Evolutionary conservation across 2,113 vertebrate genomes (phyloP), one percentile per base, ranked within the genome.

Genomic region (Eublepharis macularius): DNA sequence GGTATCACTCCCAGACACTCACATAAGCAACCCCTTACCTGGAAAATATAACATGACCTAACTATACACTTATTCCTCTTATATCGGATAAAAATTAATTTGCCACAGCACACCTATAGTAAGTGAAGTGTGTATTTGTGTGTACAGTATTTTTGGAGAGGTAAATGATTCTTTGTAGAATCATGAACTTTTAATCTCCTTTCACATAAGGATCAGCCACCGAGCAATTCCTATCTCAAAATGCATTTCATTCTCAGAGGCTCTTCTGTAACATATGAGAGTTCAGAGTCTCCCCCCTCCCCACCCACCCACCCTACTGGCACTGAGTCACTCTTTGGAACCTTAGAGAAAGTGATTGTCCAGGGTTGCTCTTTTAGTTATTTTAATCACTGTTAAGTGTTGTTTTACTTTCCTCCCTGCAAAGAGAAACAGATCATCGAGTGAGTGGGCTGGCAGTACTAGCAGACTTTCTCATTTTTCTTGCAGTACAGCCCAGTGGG

Each of bases 301-400:
- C 90, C 90, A 82, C 86, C n/a, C n/a, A n/a, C n/a, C n/a, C n/a
- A n/a, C 95, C 84, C 91, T 90, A 82, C 85, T 92, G 94, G 95
- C 95, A 68, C 0, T 0, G 86, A 89, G 93, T 92, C 93, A 95
- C 84, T 72, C 21, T 5, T 86, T 88, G 82, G 82, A 92, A 87
- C 63, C 2, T 80, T 84, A 69, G 86, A 85, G 87, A 83, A 89
- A 94, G 86, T 79, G 89, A 89, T 89, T 82, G 92, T 93, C 94
- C 89, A 91, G 86, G 85, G 85, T 91, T 96, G 94, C 81, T 93
- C 90, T 92, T 90, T 92, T 92, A 73, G 87, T 86, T 91, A 77
- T 87, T 87, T 85, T 89, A 82, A 80, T 86, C 86, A 78, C 84
- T 57, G 78, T 80, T 89, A 89, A 93, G 82, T 90, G 85, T 84